Conservation (phyloP, 2,797 vertebrate genomes). For the Ctenopoma multispine region DNA sequence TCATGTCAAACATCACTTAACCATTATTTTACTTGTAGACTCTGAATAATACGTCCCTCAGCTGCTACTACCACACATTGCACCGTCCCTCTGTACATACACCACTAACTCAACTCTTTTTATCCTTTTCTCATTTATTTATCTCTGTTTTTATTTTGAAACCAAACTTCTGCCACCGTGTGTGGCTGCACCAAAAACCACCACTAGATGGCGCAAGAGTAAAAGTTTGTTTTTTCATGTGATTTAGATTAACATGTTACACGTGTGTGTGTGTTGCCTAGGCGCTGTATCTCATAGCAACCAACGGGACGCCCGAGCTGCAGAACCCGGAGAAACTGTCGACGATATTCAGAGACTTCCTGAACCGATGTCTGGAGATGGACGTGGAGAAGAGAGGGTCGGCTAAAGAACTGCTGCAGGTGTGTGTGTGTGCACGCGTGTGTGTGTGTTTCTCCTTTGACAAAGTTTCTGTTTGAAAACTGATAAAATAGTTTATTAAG, state of each 20-base stretch:
- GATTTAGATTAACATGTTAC: neutral
- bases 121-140: too few relatives aligned
- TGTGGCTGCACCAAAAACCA: neutral
- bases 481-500: too few relatives aligned
- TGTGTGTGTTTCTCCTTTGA: slow-evolving; percentile 25
- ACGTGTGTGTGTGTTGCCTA: slow-evolving; percentile 59
- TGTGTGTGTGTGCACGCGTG: slow-evolving; percentile 54
- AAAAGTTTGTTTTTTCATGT: neutral
- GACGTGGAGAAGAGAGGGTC: slow-evolving; percentile 97
- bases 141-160: too few relatives aligned
- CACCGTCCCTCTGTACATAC: too few relatives aligned
- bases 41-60: too few relatives aligned
- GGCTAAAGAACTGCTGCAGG: slow-evolving; percentile 95
- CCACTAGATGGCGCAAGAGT: slow-evolving; percentile 38
- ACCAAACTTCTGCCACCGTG: too few relatives aligned
- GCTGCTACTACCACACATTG: too few relatives aligned
- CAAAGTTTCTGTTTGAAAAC: too few relatives aligned
- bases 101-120: too few relatives aligned
- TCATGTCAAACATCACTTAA: too few relatives aligned
- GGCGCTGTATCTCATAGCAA: slow-evolving; percentile 98
- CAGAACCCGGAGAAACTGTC: slow-evolving; percentile 97
- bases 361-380: slow-evolving; percentile 97
- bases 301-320: slow-evolving; percentile 95
- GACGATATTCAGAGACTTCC: slow-evolving; percentile 91
- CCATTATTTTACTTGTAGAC: too few relatives aligned